Evolutionary conservation across 2,113 vertebrate species (phyloP), one percentile per base, ranked within the genome.

Genomic region (Trachemys scripta): DNA sequence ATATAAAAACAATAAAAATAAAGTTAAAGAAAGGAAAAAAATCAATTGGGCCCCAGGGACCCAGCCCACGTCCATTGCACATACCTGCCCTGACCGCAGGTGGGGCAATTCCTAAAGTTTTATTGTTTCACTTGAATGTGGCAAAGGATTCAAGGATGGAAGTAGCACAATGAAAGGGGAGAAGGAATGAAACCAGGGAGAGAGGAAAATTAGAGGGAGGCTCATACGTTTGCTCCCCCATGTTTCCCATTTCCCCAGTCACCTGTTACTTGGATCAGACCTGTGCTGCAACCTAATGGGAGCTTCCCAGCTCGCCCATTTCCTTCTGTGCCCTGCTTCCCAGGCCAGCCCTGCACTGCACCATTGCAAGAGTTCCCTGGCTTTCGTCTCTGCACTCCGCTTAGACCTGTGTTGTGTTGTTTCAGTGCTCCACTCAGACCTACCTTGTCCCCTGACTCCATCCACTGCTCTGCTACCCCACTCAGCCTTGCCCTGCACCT

Each of bases 401-500:
- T 12, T 19, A 54, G 50, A 51, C 19, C 79, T 53, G 31, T n/a
- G 79, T 4, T 82, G 31, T 5, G 1, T 54, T 38, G 35, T 35
- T 24, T 31, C 27, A 29, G 27, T 62, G 62, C 31, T 65, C 62
- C 16, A 12, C 53, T 54, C 53, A 10, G 35, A 53, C 24, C 80
- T 25, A 3, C 80, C 51, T 22, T 22, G 51, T 42, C 53, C 51
- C 22, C 17, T 9, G 17, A 27, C 65, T 17, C 49, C 0, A 8
- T 11, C 3, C 47, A 12, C n/a, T 65, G 19, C 42, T 22, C 2
- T 29, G 22, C 22, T 4, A 14, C 56, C n/a, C 72, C 22, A 2
- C 53, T 22, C 1, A 8, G 1, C 57, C 4, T 29, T 10, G 6
- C 14, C 29, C 22, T 35, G 38, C 45, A 19, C 3, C 38, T 14